A percentile compares a stretch with the other conserved stretches of the same genome.
Conservation (phyloP, 35 echinoderm and acorn worm species). For the Chiridota heheva region DNA sequence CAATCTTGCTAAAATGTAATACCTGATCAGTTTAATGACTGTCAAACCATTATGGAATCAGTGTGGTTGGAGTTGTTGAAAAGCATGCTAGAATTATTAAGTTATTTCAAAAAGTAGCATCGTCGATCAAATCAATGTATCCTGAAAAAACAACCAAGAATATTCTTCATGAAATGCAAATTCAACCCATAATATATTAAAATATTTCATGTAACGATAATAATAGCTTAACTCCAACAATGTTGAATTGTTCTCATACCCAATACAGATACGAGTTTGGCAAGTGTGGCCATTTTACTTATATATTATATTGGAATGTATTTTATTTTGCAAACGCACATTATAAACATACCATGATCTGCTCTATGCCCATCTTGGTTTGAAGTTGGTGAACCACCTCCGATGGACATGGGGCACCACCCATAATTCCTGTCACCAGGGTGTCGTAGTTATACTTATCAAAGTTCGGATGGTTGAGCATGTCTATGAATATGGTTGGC, state of each 20-base stretch:
- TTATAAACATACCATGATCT: conserved; percentile 64
- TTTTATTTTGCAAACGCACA: not conserved
- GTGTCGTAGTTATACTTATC: conserved; percentile 60
- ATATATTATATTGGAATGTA: too few species aligned
- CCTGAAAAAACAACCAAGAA: too few species aligned
- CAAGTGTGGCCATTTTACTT: too few species aligned
- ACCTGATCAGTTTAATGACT: too few species aligned
- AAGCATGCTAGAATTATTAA: too few species aligned
- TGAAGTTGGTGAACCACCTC: conserved; percentile 80
- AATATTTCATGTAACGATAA: not conserved
- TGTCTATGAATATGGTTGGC: conserved; percentile 89
- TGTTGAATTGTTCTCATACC: not conserved
- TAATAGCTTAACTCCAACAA: not conserved
- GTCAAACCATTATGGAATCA: too few species aligned
- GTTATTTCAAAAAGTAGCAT: too few species aligned
- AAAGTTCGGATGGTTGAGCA: conserved; percentile 76
- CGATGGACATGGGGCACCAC: conserved; percentile 70
- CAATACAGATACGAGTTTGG: too few species aligned
- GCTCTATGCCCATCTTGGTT: conserved; percentile 64
- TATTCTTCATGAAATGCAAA: too few species aligned
- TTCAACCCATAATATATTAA: not conserved
- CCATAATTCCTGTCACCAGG: conserved; percentile 66
- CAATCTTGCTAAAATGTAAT: too few species aligned
- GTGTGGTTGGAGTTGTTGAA: too few species aligned
- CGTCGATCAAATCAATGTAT: too few species aligned